phyloP scores from a whole-genome alignment of 2,797 vertebrate species.

The Salmo trutta region DNA sequence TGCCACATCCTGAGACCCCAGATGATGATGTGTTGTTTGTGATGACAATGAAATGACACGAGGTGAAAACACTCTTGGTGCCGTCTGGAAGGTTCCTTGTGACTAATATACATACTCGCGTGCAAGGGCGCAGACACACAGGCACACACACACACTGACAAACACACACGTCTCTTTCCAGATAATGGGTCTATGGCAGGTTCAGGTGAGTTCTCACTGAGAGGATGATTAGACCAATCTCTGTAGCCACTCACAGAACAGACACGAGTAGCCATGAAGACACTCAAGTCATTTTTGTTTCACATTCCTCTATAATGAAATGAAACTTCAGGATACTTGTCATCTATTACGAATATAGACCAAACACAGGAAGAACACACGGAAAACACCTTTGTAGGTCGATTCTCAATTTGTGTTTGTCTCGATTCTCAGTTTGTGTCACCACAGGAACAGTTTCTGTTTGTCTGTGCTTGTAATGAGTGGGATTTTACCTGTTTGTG shows the following conservation, averaged over 20 bases:
- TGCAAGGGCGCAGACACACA: neutral
- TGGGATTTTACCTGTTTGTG: too few species aligned
- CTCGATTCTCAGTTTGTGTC: too few species aligned
- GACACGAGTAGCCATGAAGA: too few species aligned
- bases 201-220: constrained; percentile 49
- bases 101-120: neutral
- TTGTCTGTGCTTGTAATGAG: too few species aligned
- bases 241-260: constrained; percentile 12
- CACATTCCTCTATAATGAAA: too few species aligned
- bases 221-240: constrained; percentile 52
- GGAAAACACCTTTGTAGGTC: too few species aligned
- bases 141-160: neutral
- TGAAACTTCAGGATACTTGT: too few species aligned
- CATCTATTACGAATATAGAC: too few species aligned
- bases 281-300: neutral
- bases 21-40: neutral
- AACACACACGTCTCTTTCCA: constrained; percentile 3
- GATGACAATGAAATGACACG: neutral
- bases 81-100: constrained; percentile 15
- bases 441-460: too few species aligned
- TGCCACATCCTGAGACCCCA: constrained; percentile 20
- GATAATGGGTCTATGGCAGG: constrained; percentile 44
- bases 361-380: too few species aligned
- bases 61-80: constrained; percentile 21
- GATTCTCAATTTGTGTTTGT: too few species aligned